A percentile compares a stretch with the other conserved stretches of the same genome.
phyloP scores from a whole-genome alignment of 2,113 vertebrate genomes.

The Crotalus tigris region DNA sequence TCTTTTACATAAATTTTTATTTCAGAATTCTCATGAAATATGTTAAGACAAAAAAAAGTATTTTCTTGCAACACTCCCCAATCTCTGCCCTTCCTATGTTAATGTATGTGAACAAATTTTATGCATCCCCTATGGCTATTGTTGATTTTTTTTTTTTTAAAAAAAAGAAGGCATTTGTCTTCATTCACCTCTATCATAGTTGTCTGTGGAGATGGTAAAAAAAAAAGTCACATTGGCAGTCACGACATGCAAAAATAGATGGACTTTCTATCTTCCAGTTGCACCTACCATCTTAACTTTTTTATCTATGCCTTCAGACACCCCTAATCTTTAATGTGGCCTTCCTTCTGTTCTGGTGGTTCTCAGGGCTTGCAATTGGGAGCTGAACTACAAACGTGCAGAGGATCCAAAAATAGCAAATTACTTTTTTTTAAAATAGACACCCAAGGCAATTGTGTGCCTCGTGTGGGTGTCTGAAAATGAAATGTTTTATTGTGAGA shows the following conservation, averaged over 20 bases:
- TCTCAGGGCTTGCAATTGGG: background rate
- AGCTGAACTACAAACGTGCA: background rate
- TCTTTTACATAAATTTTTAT: background rate
- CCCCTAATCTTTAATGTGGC: background rate
- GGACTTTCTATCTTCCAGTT: background rate
- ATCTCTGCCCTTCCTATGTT: background rate
- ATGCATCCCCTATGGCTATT: background rate
- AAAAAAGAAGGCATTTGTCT: background rate
- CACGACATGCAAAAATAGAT: background rate
- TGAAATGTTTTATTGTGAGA: background rate
- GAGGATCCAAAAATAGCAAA: conserved; percentile 16
- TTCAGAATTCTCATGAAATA: background rate
- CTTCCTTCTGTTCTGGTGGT: background rate
- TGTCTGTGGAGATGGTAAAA: background rate
- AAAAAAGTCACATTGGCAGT: background rate
- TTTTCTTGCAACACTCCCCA: background rate
- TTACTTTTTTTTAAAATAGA: background rate
- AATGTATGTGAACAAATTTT: background rate
- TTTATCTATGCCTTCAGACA: background rate
- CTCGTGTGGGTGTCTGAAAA: background rate
- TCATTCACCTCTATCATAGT: background rate
- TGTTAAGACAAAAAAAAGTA: background rate
- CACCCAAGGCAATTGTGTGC: background rate
- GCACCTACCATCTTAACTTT: background rate
- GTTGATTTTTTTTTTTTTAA: background rate